Conservation (phyloP, 2,888 invertebrate species). For the Dasysyrphus albostriatus region DNA sequence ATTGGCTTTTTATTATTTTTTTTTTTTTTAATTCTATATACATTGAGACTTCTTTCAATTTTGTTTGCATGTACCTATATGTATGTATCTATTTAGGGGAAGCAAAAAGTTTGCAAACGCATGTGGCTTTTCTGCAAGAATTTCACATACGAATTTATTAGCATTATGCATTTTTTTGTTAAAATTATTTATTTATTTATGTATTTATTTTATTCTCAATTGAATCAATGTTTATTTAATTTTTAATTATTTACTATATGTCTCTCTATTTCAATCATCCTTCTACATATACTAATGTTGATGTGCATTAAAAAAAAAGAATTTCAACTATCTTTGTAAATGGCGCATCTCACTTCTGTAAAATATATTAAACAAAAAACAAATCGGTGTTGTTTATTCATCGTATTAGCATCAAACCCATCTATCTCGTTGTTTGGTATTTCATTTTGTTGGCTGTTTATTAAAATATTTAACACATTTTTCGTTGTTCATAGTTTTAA, state of each 20-base stretch:
- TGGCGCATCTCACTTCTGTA: slow-evolving; percentile 63
- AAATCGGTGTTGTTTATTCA: slow-evolving; percentile 67
- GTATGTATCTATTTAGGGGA: neutral
- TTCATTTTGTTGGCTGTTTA: slow-evolving; percentile 71
- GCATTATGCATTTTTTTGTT: slow-evolving; percentile 4
- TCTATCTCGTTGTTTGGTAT: slow-evolving; percentile 71
- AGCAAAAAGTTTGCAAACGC: slow-evolving; percentile 32
- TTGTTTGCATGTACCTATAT: slow-evolving; percentile 17
- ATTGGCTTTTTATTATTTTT: slow-evolving; percentile 23
- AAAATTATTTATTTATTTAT: slow-evolving; percentile 3
- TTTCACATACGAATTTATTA: slow-evolving; percentile 7
- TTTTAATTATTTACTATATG: slow-evolving; percentile 35
- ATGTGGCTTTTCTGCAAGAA: slow-evolving; percentile 62
- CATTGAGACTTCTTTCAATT: slow-evolving; percentile 24
- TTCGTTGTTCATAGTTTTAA: slow-evolving; percentile 58
- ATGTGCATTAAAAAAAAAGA: slow-evolving; percentile 38
- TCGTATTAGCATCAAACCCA: slow-evolving; percentile 70
- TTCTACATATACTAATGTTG: slow-evolving; percentile 51
- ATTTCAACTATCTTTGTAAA: slow-evolving; percentile 48
- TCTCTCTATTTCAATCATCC: slow-evolving; percentile 50
- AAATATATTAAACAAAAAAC: neutral
- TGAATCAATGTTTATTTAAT: slow-evolving; percentile 12
- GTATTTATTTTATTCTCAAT: neutral
- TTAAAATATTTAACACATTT: slow-evolving; percentile 61
- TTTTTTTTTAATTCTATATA: neutral